A percentile compares a stretch with the other conserved stretches of the same genome.
Conservation (phyloP, 1,140 invertebrate genomes). For the Venturia canescens region DNA sequence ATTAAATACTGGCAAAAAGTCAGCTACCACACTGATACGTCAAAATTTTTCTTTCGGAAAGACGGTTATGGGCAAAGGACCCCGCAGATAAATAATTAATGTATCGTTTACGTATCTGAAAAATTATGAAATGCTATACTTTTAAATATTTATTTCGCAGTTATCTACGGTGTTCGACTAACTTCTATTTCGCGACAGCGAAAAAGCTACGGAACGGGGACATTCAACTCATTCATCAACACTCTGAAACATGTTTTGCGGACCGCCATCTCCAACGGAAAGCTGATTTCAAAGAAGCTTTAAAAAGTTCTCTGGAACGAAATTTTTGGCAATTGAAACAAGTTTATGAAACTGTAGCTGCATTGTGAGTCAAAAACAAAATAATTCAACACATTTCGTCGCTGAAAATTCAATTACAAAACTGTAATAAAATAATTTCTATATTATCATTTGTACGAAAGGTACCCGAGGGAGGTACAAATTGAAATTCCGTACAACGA, state of each 20-base stretch:
- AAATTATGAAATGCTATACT: neutral
- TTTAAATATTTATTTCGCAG: neutral
- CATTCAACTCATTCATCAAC: neutral
- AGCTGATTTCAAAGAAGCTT: constrained; percentile 2
- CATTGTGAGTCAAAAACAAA: too few species aligned
- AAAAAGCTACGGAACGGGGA: neutral
- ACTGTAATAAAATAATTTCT: too few species aligned
- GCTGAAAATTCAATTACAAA: too few species aligned
- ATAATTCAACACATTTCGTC: too few species aligned
- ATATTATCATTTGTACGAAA: neutral
- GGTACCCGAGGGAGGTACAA: neutral
- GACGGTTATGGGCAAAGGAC: too few species aligned
- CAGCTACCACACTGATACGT: too few species aligned
- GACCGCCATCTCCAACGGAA: neutral
- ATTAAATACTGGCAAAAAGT: too few species aligned
- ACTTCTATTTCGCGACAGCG: neutral
- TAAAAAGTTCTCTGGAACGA: neutral
- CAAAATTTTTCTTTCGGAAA: too few species aligned
- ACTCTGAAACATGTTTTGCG: neutral
- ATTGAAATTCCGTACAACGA: constrained; percentile 11
- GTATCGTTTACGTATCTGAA: too few species aligned
- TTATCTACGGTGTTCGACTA: constrained; percentile 3
- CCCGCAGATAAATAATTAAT: too few species aligned
- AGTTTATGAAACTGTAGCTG: constrained; percentile 23
- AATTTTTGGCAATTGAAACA: constrained; percentile 26